phyloP scores from a whole-genome alignment of 2,888 invertebrate genomes.

The Celastrina argiolus region DNA sequence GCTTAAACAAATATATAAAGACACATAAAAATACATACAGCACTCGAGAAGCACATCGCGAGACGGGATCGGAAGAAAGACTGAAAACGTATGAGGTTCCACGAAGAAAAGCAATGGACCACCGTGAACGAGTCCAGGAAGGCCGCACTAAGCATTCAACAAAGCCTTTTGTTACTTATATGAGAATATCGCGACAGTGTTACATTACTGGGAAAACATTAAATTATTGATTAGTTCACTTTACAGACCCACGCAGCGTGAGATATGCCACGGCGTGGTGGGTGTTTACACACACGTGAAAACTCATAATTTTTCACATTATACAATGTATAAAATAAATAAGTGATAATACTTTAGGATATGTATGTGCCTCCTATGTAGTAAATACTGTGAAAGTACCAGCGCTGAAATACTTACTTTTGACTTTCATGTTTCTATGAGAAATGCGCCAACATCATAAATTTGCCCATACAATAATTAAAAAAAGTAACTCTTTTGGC shows the following conservation, averaged over 20 bases:
- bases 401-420: too few relatives aligned
- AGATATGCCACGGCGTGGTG: background rate
- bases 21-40: conserved; percentile 25
- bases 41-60: conserved; percentile 23
- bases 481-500: too few relatives aligned
- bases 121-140: conserved; percentile 55
- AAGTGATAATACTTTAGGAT: too few relatives aligned
- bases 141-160: conserved; percentile 61
- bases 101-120: conserved; percentile 47
- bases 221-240: conserved; percentile 26
- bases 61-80: conserved; percentile 42
- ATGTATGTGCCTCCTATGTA: too few relatives aligned
- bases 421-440: too few relatives aligned
- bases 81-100: conserved; percentile 43
- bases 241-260: background rate
- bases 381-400: too few relatives aligned
- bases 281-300: too few relatives aligned
- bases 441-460: too few relatives aligned
- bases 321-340: too few relatives aligned
- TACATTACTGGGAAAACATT: conserved; percentile 57
- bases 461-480: too few relatives aligned
- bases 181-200: conserved; percentile 44
- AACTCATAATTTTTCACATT: too few relatives aligned
- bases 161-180: conserved; percentile 52
- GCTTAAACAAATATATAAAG: background rate